Conservation (phyloP, 1,140 invertebrate genomes). For the Anoplolepis gracilipes region DNA sequence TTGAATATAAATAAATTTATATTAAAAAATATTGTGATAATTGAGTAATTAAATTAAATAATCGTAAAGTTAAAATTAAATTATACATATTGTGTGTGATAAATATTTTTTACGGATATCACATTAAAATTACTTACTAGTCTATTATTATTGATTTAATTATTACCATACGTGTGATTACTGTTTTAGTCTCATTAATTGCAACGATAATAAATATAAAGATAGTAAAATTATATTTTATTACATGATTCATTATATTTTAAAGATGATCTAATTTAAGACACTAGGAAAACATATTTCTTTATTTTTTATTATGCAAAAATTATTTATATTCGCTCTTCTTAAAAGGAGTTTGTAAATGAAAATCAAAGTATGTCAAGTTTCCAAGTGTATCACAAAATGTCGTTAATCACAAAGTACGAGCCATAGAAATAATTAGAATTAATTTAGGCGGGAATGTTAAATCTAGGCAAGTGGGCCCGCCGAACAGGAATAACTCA, state of each 20-base stretch:
- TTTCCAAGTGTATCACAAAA: conserved; percentile 44
- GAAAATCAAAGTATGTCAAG: conserved; percentile 6
- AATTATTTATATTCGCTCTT: neutral
- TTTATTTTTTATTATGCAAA: neutral
- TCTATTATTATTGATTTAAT: neutral
- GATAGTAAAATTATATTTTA: neutral
- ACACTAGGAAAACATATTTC: neutral
- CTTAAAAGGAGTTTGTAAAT: conserved; percentile 6
- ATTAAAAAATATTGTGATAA: too few species aligned
- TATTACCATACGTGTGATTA: neutral
- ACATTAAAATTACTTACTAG: too few species aligned
- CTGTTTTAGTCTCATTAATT: neutral
- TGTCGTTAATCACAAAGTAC: conserved; percentile 49
- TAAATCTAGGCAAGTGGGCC: conserved; percentile 85
- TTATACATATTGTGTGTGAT: too few species aligned
- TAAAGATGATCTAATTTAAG: neutral
- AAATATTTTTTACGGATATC: too few species aligned
- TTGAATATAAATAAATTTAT: too few species aligned
- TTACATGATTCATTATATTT: neutral
- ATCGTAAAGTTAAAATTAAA: too few species aligned
- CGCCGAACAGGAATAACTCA: conserved; percentile 81
- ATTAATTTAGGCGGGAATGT: conserved; percentile 84
- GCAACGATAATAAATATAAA: neutral
- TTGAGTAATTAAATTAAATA: too few species aligned
- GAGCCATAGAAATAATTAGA: conserved; percentile 82